Conservation (phyloP, 2,113 vertebrate species). For the Raja brachyura region DNA sequence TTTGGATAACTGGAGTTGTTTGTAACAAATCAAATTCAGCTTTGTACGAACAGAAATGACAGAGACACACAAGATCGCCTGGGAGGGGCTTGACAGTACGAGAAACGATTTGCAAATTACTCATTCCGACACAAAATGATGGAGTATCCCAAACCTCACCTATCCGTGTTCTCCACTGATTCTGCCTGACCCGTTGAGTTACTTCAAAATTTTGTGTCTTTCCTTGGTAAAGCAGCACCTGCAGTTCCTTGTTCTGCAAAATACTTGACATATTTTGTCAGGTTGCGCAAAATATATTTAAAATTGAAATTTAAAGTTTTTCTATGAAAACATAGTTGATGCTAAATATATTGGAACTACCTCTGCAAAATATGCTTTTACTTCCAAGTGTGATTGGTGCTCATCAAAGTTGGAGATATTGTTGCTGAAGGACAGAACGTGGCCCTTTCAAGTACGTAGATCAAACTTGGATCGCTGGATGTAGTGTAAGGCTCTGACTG, state of each 20-base stretch:
- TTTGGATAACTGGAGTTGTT: no score
- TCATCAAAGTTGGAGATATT: background rate
- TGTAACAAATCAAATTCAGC: background rate
- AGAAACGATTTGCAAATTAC: background rate
- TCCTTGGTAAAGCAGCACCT: no score
- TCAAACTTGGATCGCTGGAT: background rate
- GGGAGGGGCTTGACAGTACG: background rate
- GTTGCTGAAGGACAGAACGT: background rate
- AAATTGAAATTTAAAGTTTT: background rate
- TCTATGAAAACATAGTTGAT: background rate
- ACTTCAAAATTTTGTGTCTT: no score
- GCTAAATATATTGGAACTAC: background rate
- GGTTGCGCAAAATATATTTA: background rate
- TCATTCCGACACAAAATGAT: no score
- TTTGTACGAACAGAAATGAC: background rate
- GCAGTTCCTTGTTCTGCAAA: no score
- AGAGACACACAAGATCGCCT: background rate
- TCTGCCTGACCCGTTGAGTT: no score
- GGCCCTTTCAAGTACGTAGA: background rate
- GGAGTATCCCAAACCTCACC: no score
- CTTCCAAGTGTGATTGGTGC: background rate
- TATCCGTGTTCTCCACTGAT: no score
- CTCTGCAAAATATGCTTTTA: background rate
- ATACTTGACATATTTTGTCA: background rate
- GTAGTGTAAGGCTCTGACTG: background rate